These are phyloP conservation scores for Bugulina stolonifera DNA, from an alignment of 2,888 invertebrate species.

Conservation along the genomic window DNA sequence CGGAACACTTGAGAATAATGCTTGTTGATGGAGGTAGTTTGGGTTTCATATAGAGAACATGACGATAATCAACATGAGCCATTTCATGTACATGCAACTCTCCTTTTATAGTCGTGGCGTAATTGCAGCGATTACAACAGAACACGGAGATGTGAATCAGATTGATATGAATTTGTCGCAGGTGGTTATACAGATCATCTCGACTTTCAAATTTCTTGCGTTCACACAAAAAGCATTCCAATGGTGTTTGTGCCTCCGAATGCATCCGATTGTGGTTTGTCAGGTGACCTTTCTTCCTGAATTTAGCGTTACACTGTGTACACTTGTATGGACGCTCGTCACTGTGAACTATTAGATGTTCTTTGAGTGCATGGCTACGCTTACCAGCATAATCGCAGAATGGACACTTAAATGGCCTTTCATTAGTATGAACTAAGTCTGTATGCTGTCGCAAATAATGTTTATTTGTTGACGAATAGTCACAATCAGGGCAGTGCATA, in stretches of 20 bases:
- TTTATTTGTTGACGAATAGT: constrained; percentile 47
- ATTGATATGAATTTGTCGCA: constrained; percentile 35
- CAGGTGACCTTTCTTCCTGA: constrained; percentile 49
- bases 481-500: constrained; percentile 35
- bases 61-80: constrained; percentile 15
- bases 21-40: constrained; percentile 12
- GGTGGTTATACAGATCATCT: constrained; percentile 31
- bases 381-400: constrained; percentile 52
- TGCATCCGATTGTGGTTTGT: constrained; percentile 50
- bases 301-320: constrained; percentile 47
- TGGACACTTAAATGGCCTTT: constrained; percentile 48
- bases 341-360: constrained; percentile 49
- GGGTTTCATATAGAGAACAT: constrained; percentile 21
- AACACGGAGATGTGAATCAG: constrained; percentile 35
- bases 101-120: constrained; percentile 30
- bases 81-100: constrained; percentile 31
- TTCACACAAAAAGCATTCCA: constrained; percentile 29
- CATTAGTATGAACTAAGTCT: constrained; percentile 46
- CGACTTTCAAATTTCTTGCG: constrained; percentile 4
- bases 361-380: constrained; percentile 46
- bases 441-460: constrained; percentile 50
- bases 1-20: constrained; percentile 44
- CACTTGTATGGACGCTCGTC: constrained; percentile 46
- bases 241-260: constrained; percentile 31
- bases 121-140: constrained; percentile 44